Base-by-base conservation (phyloP, 2,888 invertebrate species). In the Drosophila pseudotakahashii region DNA sequence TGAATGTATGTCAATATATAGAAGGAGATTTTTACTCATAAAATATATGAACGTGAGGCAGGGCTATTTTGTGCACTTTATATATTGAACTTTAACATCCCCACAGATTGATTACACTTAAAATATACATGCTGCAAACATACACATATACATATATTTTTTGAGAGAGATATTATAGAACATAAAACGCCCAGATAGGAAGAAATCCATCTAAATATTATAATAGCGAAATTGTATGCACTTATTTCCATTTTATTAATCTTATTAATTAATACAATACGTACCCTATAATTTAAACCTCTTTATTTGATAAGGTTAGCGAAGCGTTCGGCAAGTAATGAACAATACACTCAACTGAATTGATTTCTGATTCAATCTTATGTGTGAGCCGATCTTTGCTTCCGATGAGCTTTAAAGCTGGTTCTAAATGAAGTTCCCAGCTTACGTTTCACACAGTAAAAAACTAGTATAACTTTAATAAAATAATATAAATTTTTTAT, bases 361-460 rank as follows among this genome's bases (percentile, higher is more conserved):
- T 62, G 62, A 62, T 62, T 62, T 62, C 62, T 62, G 32, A 62
- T 62, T 62, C 41, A 62, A 61, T 62, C 61, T 48, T 26, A 34
- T 26, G 39, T 34, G 41, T n/a, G 16, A 47, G 39, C 47, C 26
- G 30, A 60, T 60, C 37, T 47, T 32, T 10, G 36, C 23, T 62
- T 60, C n/a, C 23, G 30, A 54, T 32, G 26, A 57, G 42, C 42
- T 42, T 42, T 19, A 23, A 42, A 42, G 42, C 42, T 42, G 42
- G 19, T 23, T 19, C 42, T 6, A 42, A 42, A 19, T 19, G 42
- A 42, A 42, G 42, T 42, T 42, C 19, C 42, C 42, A 42, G 42
- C 42, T 19, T 42, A 42, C 42, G 42, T 42, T 7, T 42, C 19
- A 42, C 42, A 42, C 42, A 13, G 42, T 11, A 10, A 19, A 19